Percentiles rank a stretch among this genome's conserved stretches.
phyloP scores from a whole-genome alignment of 2,113 vertebrate species.

The Peromyscus leucopus region DNA sequence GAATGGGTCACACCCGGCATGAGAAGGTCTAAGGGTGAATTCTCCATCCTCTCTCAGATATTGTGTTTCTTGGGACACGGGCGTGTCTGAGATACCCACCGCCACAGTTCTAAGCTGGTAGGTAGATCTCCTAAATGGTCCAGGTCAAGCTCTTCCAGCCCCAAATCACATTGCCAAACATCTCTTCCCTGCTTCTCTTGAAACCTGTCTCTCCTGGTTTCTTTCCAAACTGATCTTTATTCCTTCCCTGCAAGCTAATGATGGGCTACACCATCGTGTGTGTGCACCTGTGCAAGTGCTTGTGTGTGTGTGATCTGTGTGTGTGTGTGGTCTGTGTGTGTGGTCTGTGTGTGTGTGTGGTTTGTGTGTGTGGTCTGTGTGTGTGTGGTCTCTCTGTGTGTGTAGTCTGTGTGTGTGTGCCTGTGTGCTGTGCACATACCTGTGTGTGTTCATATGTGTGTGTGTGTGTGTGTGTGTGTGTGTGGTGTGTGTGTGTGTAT shows the following conservation, averaged over 20 bases:
- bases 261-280: accelerated
- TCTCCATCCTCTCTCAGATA: not conserved
- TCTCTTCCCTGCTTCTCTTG: not conserved
- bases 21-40: not conserved
- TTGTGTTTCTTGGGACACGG: not conserved
- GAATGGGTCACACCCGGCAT: accelerated
- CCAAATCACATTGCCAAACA: not conserved
- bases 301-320: not conserved
- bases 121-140: accelerated
- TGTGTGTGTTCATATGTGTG: not conserved
- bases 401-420: not conserved
- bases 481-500: not conserved
- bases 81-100: accelerated
- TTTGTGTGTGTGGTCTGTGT: too few species aligned
- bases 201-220: not conserved
- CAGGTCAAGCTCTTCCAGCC: not conserved
- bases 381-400: too few species aligned
- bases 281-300: not conserved
- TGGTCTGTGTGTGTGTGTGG: not conserved
- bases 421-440: too few species aligned
- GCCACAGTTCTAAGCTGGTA: accelerated
- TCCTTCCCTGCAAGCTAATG: too few species aligned
- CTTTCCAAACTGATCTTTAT: not conserved
- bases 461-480: not conserved
- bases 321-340: too few species aligned